Base-by-base conservation (phyloP, 2,113 vertebrate species). In the Lophura nycthemera region DNA sequence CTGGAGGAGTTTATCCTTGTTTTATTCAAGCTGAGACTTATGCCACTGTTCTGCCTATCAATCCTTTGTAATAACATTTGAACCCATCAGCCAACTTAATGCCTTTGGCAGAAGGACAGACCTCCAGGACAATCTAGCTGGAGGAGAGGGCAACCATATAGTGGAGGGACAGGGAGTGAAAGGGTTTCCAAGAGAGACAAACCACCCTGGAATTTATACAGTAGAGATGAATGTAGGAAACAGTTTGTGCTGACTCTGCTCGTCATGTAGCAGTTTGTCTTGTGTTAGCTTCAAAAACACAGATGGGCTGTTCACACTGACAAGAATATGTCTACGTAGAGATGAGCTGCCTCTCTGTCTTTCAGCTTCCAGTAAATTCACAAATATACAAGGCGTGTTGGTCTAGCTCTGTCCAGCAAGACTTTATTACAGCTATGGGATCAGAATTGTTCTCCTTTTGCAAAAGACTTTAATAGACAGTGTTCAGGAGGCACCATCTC, bases 41-140 rank as follows among this genome's bases (percentile, higher is more conserved):
- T 4, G 6, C 2, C 21, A 1, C 47, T 66, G 42, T 74, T 32
- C 16, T 92, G 57, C n/a, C 34, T 77, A 13, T 36, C 30, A 66
- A 9, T 29, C 10, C 15, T 29, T 42, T 88, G 9, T 45, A 78
- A 81, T 18, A 52, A 27, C 20, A 45, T 20, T 36, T 56, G 42
- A 86, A 67, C 8, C 38, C 73, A 69, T 22, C 1, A 5, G 19
- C 34, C 43, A 69, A 65, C 0, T 0, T 30, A 47, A 48, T 47
- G 32, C 15, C 36, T 38, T 75, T 76, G 48, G 43, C 57, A 79
- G 61, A 42, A 20, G 14, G 9, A 63, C 69, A 59, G 59, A 54
- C 69, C 52, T 54, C 56, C 42, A 78, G 43, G 13, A 13, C 56
- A 67, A 72, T 70, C 17, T 17, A 47, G 8, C 29, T 61, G 36